Conservation (phyloP, 2,113 vertebrate genomes). For the Cololabis saira region DNA sequence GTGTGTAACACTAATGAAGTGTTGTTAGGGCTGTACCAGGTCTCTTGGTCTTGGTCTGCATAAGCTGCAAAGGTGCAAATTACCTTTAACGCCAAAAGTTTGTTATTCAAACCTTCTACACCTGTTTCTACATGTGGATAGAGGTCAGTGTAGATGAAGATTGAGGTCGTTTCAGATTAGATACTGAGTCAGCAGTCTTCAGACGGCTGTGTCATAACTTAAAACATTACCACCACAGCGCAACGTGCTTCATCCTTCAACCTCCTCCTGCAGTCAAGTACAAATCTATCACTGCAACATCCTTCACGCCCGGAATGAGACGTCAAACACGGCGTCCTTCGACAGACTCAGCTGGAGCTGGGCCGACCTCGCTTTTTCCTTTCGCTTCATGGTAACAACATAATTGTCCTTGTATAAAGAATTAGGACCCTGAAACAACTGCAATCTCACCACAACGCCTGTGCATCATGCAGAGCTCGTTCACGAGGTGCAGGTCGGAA, state of each 20-base stretch:
- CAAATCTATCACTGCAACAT: constrained; percentile 30
- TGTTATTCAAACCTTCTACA: constrained; percentile 37
- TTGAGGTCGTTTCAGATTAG: constrained; percentile 35
- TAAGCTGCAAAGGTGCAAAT: constrained; percentile 9
- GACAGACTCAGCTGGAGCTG: constrained; percentile 8
- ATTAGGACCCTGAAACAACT: constrained; percentile 9
- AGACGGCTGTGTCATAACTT: constrained; percentile 17
- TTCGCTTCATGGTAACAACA: neutral
- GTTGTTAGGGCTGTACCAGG: neutral
- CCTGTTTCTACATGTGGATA: neutral
- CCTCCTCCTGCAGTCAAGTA: constrained; percentile 19
- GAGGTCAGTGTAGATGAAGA: constrained; percentile 29
- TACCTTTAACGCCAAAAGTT: constrained; percentile 3
- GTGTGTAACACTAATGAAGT: constrained; percentile 2
- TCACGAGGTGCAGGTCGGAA: constrained; percentile 4
- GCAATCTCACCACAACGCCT: neutral
- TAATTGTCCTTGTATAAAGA: constrained; percentile 20
- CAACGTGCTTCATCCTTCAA: constrained; percentile 30
- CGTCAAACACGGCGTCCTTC: constrained; percentile 27
- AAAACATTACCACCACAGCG: constrained; percentile 14
- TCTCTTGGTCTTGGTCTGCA: constrained; percentile 25
- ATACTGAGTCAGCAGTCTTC: constrained; percentile 30
- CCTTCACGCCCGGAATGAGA: constrained; percentile 45
- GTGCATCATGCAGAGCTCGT: neutral
- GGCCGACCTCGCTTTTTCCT: constrained; percentile 27